These are phyloP conservation scores for Dichetophora obliterata DNA, from an alignment of 2,888 invertebrate genomes.

Conservation along the genomic window DNA sequence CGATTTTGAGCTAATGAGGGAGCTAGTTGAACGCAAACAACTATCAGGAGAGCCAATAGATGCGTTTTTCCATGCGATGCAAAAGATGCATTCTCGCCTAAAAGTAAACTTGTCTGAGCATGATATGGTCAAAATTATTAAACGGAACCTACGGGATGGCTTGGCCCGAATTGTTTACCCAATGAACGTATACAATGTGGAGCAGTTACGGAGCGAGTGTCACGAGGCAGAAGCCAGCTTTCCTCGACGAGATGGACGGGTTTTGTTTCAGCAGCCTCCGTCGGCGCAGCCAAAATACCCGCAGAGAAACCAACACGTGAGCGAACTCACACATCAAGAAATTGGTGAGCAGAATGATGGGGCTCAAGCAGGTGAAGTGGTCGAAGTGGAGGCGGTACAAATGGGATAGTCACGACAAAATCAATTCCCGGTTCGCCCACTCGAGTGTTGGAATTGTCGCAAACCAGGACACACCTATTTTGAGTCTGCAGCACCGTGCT, in stretches of 20 bases:
- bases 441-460: slow-evolving; percentile 18
- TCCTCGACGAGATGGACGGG: too few relatives aligned
- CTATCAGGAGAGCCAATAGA: neutral
- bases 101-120: slow-evolving; percentile 32
- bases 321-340: neutral
- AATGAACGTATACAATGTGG: slow-evolving; percentile 22
- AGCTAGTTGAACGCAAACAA: slow-evolving; percentile 18
- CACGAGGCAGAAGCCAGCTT: too few relatives aligned
- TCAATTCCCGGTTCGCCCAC: neutral
- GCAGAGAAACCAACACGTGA: neutral
- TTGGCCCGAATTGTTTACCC: slow-evolving; percentile 9
- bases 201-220: neutral
- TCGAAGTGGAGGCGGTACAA: neutral
- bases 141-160: slow-evolving; percentile 28
- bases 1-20: slow-evolving; percentile 22
- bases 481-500: neutral
- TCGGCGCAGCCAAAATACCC: neutral
- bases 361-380: neutral
- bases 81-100: neutral
- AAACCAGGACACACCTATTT: neutral
- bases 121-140: slow-evolving; percentile 26
- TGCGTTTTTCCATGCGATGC: slow-evolving; percentile 24
- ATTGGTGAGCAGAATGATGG: neutral
- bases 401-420: neutral
- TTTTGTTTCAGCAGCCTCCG: too few relatives aligned